Conservation (phyloP, 2,888 invertebrate species). For the Platycheirus albimanus region DNA sequence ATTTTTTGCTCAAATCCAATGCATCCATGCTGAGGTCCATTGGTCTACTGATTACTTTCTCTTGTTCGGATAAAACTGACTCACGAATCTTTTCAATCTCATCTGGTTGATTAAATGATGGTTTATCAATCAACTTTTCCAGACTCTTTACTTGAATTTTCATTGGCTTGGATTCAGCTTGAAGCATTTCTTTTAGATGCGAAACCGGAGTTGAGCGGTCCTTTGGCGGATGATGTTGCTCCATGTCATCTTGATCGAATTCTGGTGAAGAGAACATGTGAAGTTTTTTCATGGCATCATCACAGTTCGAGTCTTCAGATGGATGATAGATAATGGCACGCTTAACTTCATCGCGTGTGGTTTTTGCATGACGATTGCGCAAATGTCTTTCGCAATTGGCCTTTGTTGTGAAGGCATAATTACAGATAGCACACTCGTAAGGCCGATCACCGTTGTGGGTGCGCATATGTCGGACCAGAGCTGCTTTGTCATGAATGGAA, state of each 20-base stretch:
- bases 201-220: conserved; percentile 82
- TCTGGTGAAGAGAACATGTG: conserved; percentile 85
- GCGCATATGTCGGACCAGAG: conserved; percentile 94
- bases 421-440: conserved; percentile 97
- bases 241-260: conserved; percentile 82
- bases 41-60: conserved; percentile 83
- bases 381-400: conserved; percentile 98
- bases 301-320: conserved; percentile 92
- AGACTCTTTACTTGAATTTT: conserved; percentile 86
- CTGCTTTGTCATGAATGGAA: conserved; percentile 92
- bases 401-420: conserved; percentile 98
- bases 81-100: conserved; percentile 84
- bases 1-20: conserved; percentile 92
- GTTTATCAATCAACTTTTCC: conserved; percentile 84
- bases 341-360: conserved; percentile 93
- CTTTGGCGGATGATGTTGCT: conserved; percentile 78
- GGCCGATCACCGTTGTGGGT: conserved; percentile 98
- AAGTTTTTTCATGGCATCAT: conserved; percentile 85
- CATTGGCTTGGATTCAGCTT: conserved; percentile 82
- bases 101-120: conserved; percentile 80
- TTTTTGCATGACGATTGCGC: conserved; percentile 94
- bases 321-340: conserved; percentile 94
- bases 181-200: conserved; percentile 83
- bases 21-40: conserved; percentile 91
- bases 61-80: conserved; percentile 82